phyloP scores from a whole-genome alignment of 2,888 invertebrate species.

The Meiosimyza decipiens region DNA sequence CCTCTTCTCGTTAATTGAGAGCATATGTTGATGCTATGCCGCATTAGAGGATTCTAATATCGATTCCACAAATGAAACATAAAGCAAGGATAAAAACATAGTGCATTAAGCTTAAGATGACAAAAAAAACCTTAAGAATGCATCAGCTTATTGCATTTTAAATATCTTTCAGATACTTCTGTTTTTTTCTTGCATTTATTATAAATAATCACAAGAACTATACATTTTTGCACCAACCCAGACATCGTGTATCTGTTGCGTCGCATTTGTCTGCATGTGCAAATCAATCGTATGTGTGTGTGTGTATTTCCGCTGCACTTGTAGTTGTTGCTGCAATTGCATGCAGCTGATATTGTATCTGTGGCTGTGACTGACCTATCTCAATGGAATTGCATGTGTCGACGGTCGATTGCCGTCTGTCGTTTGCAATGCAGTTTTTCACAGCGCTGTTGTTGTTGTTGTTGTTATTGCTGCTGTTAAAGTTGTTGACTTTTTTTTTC shows the following conservation, averaged over 20 bases:
- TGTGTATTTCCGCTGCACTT: constrained; percentile 16
- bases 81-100: too few relatives aligned
- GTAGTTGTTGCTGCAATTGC: constrained; percentile 35
- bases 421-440: constrained; percentile 47
- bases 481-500: constrained; percentile 12
- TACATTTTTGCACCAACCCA: constrained; percentile 7
- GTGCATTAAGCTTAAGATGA: too few relatives aligned
- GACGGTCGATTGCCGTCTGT: too few relatives aligned
- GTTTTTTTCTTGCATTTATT: too few relatives aligned
- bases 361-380: constrained; percentile 59
- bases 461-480: constrained; percentile 7
- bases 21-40: too few relatives aligned
- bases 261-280: too few relatives aligned
- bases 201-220: constrained; percentile 30
- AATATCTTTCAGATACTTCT: too few relatives aligned
- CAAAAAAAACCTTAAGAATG: too few relatives aligned
- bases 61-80: too few relatives aligned
- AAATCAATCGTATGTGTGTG: constrained; percentile 19
- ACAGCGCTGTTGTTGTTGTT: constrained; percentile 27
- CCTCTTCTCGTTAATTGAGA: too few relatives aligned
- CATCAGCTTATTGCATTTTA: too few relatives aligned
- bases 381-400: constrained; percentile 59
- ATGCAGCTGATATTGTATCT: constrained; percentile 10
- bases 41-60: too few relatives aligned
- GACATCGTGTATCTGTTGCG: not conserved